Base-by-base conservation (phyloP, 2,113 vertebrate genomes). In the Coreoperca whiteheadi region DNA sequence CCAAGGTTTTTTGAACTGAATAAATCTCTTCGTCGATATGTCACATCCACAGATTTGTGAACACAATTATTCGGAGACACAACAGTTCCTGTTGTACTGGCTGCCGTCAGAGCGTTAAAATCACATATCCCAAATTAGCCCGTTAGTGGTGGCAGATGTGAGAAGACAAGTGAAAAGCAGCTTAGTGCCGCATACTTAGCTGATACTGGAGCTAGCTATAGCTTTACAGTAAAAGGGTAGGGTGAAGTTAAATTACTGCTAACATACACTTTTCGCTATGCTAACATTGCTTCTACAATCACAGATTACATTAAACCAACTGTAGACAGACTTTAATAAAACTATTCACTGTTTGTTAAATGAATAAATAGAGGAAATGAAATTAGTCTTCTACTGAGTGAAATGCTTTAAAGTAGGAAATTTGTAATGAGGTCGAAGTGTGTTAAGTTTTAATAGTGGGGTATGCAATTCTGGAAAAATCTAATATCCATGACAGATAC, bases 1-100 rank as follows among this genome's bases (percentile, higher is more conserved):
- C 57, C 30, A 43, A 80, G 65, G 68, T 81, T 79, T 71, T 79
- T 69, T 68, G 51, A 89, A 88, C 67, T 77, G 77, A 82, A 82
- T 77, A 92, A 88, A 91, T 86, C 78, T 90, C 56, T 76, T 51
- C 67, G 87, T 88, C 71, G 63, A 88, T 86, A 81, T 63, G 84
- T 87, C 77, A 64, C 50, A 54, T 77, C 64, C 78, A 53, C 79
- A 83, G 57, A 83, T 83, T 65, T 75, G 37, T 46, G 32, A 66
- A 54, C 66, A 74, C 78, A 18, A 23, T 72, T 51, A 23, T 72
- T 51, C 8, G 15, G 76, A 81, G 76, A 54, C 63, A 57, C 60
- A 69, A 61, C 77, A 53, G 57, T 34, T 82, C 43, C 75, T 63
- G 76, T n/a, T 60, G 74, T 78, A 84, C 63, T 15, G 67, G 16